phyloP scores from a whole-genome alignment of 2,888 invertebrate genomes.

The Dicyrtoma fusca region DNA sequence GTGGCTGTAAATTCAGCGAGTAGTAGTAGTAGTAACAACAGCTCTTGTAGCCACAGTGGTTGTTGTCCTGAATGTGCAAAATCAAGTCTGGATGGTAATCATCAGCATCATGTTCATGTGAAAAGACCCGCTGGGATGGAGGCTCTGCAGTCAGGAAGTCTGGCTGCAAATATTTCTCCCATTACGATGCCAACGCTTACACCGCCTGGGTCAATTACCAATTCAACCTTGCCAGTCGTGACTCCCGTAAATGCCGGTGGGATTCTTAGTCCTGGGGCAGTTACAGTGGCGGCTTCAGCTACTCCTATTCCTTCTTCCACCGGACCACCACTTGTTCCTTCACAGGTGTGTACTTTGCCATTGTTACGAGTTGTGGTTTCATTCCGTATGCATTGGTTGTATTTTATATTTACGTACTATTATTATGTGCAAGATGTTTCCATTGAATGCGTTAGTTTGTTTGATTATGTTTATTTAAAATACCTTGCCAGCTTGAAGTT shows the following conservation, averaged over 20 bases:
- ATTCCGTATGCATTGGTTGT: background rate
- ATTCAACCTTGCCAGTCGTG: constrained; percentile 33
- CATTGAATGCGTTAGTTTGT: background rate
- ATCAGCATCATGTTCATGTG: constrained; percentile 39
- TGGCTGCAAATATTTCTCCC: constrained; percentile 27
- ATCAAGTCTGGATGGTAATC: constrained; percentile 32
- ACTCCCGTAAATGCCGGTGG: constrained; percentile 5
- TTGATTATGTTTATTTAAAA: background rate
- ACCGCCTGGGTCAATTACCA: constrained; percentile 52
- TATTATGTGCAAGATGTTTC: background rate
- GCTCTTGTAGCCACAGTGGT: constrained; percentile 7
- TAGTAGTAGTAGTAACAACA: constrained; percentile 10
- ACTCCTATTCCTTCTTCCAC: constrained; percentile 58
- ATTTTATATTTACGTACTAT: background rate
- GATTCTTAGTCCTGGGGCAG: constrained; percentile 59
- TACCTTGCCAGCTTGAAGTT: background rate
- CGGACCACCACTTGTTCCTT: constrained; percentile 56
- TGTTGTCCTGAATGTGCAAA: constrained; percentile 46
- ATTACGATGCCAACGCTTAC: constrained; percentile 58
- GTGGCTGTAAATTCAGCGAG: background rate
- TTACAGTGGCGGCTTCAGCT: constrained; percentile 19
- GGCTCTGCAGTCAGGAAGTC: constrained; percentile 7
- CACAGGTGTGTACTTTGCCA: constrained; percentile 43
- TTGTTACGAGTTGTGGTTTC: background rate
- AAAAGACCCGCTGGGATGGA: constrained; percentile 45